Conservation (phyloP, 64 coral and sea anemone genomes). For the Hydrozoanthus tunicans region DNA sequence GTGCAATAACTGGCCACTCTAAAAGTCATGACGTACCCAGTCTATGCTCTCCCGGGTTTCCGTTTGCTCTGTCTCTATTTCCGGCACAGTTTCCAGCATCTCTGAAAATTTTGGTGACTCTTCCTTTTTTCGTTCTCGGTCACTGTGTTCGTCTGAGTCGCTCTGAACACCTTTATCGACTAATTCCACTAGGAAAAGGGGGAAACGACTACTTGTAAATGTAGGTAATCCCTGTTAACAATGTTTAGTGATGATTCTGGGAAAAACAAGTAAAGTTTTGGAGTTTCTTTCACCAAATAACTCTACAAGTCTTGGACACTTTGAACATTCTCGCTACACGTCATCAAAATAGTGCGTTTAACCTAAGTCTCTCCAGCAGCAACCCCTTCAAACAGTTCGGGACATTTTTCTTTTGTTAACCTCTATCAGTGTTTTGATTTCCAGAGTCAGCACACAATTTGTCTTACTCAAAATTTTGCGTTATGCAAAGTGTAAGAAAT, state of each 20-base stretch:
- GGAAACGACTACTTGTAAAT: not conserved
- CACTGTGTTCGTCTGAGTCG: slow-evolving; percentile 60
- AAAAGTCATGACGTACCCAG: slow-evolving; percentile 24
- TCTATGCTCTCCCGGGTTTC: slow-evolving; percentile 14
- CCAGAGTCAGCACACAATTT: too few species aligned
- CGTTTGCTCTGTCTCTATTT: not conserved
- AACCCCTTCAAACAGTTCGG: too few species aligned
- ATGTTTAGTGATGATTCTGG: not conserved
- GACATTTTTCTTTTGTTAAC: too few species aligned
- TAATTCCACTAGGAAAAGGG: slow-evolving; percentile 46
- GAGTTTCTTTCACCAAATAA: too few species aligned
- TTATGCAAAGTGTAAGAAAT: too few species aligned
- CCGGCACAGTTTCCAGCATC: not conserved
- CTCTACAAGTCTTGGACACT: too few species aligned
- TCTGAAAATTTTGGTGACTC: slow-evolving; percentile 3
- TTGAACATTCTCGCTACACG: too few species aligned
- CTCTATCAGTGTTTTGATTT: too few species aligned
- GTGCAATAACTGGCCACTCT: not conserved
- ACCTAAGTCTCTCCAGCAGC: too few species aligned
- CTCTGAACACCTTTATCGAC: slow-evolving; percentile 76
- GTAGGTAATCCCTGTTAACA: not conserved
- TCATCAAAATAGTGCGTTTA: too few species aligned
- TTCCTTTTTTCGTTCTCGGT: not conserved
- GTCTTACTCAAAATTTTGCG: too few species aligned
- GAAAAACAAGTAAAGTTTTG: too few species aligned